Evolutionary conservation across 2,113 vertebrate species (phyloP), one percentile per base, ranked within the genome.

Genomic region (Hipposideros armiger): DNA sequence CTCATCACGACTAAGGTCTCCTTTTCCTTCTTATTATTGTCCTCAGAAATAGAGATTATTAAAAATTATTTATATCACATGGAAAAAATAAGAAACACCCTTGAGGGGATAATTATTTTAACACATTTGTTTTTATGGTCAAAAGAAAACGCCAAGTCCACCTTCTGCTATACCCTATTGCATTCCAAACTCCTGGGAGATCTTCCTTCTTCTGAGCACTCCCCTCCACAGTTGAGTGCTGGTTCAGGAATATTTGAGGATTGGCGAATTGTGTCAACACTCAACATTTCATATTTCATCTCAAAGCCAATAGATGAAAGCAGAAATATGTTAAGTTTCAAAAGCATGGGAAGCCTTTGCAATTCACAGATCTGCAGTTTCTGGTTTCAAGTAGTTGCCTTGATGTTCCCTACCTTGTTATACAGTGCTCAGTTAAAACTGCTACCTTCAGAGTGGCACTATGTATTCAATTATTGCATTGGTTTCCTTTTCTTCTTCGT

Each of bases 121-220:
- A 94, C 90, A 56, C 36, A 60, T 81, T 97, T 73, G 28, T 87
- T 91, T 91, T 88, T 83, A 56, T 90, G 32, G 32, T 58, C 36
- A 13, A 40, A 89, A 70, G 50, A 42, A 87, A 89, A 81, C 17
- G 32, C 22, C 22, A 24, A 28, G 26, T 0, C 52, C 4, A n/a
- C 42, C 8, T 47, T 3, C 36, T 69, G 24, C 16, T 45, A 1
- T 72, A 20, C 10, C 2, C 5, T 76, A 11, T 42, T 54, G 36
- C 20, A 22, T 83, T 93, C 77, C 66, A 8, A 72, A 52, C 3
- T 77, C 45, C n/a, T 47, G 66, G 67, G 19, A 17, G 16, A 30
- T 64, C 28, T 91, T 47, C 13, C 20, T 70, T 40, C n/a, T 81
- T 30, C 20, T 54, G 9, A 56, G 17, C 32, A 13, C 28, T 66